These are phyloP conservation scores for Panurus biarmicus DNA, from an alignment of 2,113 vertebrate genomes.

Conservation along the genomic window DNA sequence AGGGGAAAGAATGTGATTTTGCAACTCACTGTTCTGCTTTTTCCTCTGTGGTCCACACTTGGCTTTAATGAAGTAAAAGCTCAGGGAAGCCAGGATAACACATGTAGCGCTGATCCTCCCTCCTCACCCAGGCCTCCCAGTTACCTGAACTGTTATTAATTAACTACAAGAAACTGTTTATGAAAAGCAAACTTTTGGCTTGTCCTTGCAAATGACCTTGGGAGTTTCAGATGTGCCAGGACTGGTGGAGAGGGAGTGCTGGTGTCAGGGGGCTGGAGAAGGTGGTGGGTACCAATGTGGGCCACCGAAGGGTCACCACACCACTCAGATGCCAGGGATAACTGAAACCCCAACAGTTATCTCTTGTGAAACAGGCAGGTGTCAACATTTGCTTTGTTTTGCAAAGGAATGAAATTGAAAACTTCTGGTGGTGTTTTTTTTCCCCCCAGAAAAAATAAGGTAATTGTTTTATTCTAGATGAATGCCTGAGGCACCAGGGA, in stretches of 20 bases:
- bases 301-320: not conserved
- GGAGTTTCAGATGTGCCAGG: not conserved
- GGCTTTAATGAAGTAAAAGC: not conserved
- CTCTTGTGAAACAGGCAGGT: not conserved
- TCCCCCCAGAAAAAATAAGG: not conserved
- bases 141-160: not conserved
- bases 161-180: not conserved
- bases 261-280: not conserved
- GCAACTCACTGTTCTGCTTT: not conserved
- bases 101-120: not conserved
- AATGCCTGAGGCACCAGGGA: not conserved
- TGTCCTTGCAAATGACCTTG: not conserved
- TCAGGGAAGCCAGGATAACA: not conserved
- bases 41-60: not conserved
- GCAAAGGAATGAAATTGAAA: not conserved
- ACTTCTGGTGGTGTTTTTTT: not conserved
- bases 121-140: not conserved
- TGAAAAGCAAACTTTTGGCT: not conserved
- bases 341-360: not conserved
- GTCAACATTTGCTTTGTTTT: not conserved
- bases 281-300: not conserved
- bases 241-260: not conserved
- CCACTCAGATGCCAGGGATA: not conserved
- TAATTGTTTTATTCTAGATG: not conserved
- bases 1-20: constrained; percentile 9